Evolutionary conservation across 1,140 invertebrate species (phyloP).

Genomic region (Lasioglossum albipes): DNA sequence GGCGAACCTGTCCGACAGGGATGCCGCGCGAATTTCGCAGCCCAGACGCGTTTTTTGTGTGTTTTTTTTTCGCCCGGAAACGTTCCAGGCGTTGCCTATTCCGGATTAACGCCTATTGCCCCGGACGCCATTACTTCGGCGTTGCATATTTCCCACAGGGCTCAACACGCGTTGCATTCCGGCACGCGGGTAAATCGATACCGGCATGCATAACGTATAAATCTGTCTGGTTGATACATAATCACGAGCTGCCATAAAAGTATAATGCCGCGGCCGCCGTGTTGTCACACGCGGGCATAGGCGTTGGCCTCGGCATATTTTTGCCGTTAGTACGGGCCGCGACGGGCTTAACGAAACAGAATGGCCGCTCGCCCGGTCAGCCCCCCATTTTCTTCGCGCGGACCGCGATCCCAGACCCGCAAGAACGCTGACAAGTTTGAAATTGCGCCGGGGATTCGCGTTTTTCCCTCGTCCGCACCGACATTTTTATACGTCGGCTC

Average conservation of each 20-base stretch:
- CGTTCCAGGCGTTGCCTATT: slow-evolving; percentile 39
- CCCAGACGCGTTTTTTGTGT: neutral
- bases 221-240: slow-evolving; percentile 67
- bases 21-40: neutral
- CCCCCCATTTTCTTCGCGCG: slow-evolving; percentile 34
- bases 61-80: neutral
- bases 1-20: no score
- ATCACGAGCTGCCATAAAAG: slow-evolving; percentile 63
- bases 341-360: slow-evolving; percentile 52
- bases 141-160: slow-evolving; percentile 69
- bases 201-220: slow-evolving; percentile 65
- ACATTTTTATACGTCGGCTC: slow-evolving; percentile 31
- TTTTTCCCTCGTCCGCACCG: slow-evolving; percentile 19
- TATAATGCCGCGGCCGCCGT: slow-evolving; percentile 47
- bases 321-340: slow-evolving; percentile 37
- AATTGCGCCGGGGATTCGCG: slow-evolving; percentile 7
- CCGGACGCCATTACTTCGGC: slow-evolving; percentile 62
- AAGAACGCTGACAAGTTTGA: slow-evolving; percentile 34
- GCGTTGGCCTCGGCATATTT: slow-evolving; percentile 38
- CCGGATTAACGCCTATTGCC: slow-evolving; percentile 58
- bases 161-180: slow-evolving; percentile 57
- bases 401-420: neutral
- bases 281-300: slow-evolving; percentile 14
- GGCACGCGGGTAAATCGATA: slow-evolving; percentile 61
- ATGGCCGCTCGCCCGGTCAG: slow-evolving; percentile 28